Percentiles rank a stretch among this genome's conserved stretches.
These are phyloP conservation scores for Pseudococcus longispinus DNA, from an alignment of 2,888 invertebrate genomes.

Conservation along the genomic window DNA sequence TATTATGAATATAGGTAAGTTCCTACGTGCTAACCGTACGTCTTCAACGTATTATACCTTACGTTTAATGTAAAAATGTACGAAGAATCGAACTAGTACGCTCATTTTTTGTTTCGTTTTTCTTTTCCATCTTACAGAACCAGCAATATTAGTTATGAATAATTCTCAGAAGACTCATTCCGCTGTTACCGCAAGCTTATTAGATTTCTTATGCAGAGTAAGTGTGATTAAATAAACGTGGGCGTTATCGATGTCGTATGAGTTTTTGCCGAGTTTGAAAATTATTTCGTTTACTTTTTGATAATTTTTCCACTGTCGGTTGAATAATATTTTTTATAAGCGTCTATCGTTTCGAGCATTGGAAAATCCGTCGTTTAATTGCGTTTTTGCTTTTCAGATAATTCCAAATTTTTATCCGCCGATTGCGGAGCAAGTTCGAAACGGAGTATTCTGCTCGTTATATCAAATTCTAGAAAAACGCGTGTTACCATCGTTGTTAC, in stretches of 20 bases:
- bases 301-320: too few relatives aligned
- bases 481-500: conserved; percentile 84
- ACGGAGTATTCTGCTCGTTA: conserved; percentile 82
- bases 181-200: conserved; percentile 84
- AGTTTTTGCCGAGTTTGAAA: too few relatives aligned
- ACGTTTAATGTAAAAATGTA: too few relatives aligned
- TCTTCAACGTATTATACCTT: too few relatives aligned
- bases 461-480: conserved; percentile 89
- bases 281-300: background rate
- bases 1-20: conserved; percentile 85
- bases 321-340: too few relatives aligned
- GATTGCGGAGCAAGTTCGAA: conserved; percentile 78
- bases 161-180: conserved; percentile 92
- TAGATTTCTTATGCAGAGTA: conserved; percentile 87
- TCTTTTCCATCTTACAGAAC: conserved; percentile 68
- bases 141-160: conserved; percentile 91
- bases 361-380: background rate
- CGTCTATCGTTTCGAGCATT: too few relatives aligned
- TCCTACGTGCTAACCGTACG: background rate
- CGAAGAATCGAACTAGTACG: background rate
- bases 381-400: conserved; percentile 69
- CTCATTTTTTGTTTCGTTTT: background rate
- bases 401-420: conserved; percentile 86
- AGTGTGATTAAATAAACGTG: too few relatives aligned
- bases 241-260: background rate